Base-by-base conservation (phyloP, 2,113 vertebrate genomes). In the Ciconia maguari region DNA sequence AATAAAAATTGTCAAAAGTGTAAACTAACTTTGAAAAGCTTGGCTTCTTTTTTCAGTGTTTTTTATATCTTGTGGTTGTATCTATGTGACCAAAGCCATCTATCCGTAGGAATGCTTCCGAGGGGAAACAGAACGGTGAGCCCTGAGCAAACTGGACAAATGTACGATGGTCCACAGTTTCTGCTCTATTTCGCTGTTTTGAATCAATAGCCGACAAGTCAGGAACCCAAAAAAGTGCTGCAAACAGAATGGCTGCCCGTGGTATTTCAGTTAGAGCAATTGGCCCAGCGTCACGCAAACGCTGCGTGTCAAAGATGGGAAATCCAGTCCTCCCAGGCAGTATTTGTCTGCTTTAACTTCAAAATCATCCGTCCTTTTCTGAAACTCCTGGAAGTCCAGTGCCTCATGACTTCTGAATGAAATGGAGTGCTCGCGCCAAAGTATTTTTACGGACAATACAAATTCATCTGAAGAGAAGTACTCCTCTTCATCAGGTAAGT, bases 271-370 rank as follows among this genome's bases (percentile, higher is more conserved):
- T 25, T 42, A 17, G 27, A 87, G 54, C 2, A 8, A 38, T 0
- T 64, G 68, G 30, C 58, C 14, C 13, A 24, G 41, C 2, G 0
- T 46, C 55, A 78, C 0, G 0, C 14, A 48, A 88, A 64, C 0
- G 0, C 49, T 86, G 30, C 0, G 0, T n/a, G 36, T 26, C 68
- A 74, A 32, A 57, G 46, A 20, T 27, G 13, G 22, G 13, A 70
- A 74, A 77, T 62, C 30, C 60, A 13, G 18, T n/a, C 87, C 32
- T 90, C 30, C 24, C 69, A 34, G 24, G 26, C 6, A 41, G 2
- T 32, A 8, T 58, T 80, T 74, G 16, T 15, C 61, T 77, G 49
- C 48, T 76, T 57, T 70, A 62, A 36, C 49, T 88, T 86, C 21
- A 74, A 32, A 78, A 48, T 70, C 8, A 38, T 32, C 51, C 26